Base-by-base conservation (phyloP, 2,797 vertebrate genomes). In the Loriculus beryllinus region DNA sequence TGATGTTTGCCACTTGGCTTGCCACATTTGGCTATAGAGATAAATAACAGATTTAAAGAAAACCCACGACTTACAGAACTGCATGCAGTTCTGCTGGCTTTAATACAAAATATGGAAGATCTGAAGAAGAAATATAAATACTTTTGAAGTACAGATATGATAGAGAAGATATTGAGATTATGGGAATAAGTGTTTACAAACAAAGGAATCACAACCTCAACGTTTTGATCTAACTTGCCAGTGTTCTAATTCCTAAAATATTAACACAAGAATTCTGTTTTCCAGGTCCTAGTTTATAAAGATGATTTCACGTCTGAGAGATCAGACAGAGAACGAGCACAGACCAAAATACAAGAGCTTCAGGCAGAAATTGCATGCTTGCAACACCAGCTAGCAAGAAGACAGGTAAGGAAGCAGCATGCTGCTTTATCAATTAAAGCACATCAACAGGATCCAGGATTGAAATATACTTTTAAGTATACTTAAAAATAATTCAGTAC, bases 271-370 rank as follows among this genome's bases (percentile, higher is more conserved):
- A 35, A 86, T 91, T 76, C 48, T 70, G 57, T 71, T 79, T 72
- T 79, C 22, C 94, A 99, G 99, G 98, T 99, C 31, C 97, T 99
- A 14, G 98, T 98, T 70, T 99, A 99, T 89, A 96, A 98, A 43
- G 99, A 99, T 0, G 99, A 99, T 95, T 99, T 99, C 86, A 98
- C 98, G 17, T 99, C 98, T 0, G 99, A 99, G 91, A 98, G 99
- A 64, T 98, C 98, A 0, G 99, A 99, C 96, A 97, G 99, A 65
- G 99, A 99, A 96, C 97, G 98, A 80, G 99, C 99, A 5, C 99
- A 99, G 85, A 97, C 98, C 62, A 97, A 98, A 93, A 98, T 99
- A 65, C 97, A 98, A 54, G 98, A 98, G 76, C 98, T 99, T 54
- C 98, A 99, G 92, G 98, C 98, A 54, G 97, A 98, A 94, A 77